Conservation (phyloP, 2,113 vertebrate genomes). For the Corvus cornix region DNA sequence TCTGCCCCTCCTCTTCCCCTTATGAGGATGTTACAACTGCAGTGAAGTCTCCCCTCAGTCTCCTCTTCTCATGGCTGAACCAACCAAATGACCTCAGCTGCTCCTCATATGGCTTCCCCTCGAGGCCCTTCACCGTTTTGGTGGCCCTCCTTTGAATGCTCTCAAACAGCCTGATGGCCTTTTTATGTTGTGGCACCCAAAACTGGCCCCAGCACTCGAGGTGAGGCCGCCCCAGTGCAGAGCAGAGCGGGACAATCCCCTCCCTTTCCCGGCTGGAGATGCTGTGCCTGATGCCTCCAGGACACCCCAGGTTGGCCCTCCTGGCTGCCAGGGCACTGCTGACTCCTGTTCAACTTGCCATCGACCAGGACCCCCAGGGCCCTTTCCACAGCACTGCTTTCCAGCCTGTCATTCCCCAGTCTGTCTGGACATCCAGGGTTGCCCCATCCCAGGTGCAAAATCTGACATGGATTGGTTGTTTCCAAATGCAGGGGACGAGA, state of each 20-base stretch:
- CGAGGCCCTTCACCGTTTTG: background rate
- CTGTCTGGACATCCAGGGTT: background rate
- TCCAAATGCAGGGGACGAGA: background rate
- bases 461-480: background rate
- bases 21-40: background rate
- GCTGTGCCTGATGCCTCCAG: background rate
- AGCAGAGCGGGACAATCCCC: background rate
- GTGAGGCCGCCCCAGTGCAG: background rate
- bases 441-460: background rate
- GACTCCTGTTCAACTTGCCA: background rate
- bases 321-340: background rate
- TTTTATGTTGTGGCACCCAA: background rate
- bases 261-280: fast-evolving
- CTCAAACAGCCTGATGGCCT: background rate
- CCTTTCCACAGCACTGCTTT: background rate
- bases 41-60: background rate
- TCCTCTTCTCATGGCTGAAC: background rate
- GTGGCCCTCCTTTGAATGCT: background rate
- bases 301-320: fast-evolving
- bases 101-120: fast-evolving
- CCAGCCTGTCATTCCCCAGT: background rate
- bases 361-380: fast-evolving
- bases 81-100: background rate
- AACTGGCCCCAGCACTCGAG: fast-evolving
- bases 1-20: background rate